These are phyloP conservation scores for Ceratina calcarata DNA, from an alignment of 1,140 invertebrate genomes.

Conservation along the genomic window DNA sequence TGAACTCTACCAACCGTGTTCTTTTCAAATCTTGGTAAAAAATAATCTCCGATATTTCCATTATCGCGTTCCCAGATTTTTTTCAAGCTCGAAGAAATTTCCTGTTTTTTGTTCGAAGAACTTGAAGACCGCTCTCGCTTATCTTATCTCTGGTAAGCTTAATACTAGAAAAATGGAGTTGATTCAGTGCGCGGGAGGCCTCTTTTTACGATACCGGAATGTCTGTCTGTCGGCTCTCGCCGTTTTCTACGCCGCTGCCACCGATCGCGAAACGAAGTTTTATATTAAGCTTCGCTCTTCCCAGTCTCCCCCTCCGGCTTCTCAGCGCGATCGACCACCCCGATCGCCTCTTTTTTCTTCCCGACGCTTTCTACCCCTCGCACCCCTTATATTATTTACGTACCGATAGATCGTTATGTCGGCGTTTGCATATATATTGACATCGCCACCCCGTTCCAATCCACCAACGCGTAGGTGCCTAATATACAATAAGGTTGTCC, in stretches of 20 bases:
- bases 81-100: slow-evolving; percentile 10
- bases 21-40: too few species aligned
- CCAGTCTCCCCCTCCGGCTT: slow-evolving; percentile 5
- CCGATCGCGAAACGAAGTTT: slow-evolving; percentile 81
- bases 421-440: slow-evolving; percentile 80
- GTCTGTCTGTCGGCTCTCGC: slow-evolving; percentile 72
- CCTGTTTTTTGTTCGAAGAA: slow-evolving; percentile 1
- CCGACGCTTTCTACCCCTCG: slow-evolving; percentile 40
- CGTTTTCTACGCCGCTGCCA: slow-evolving; percentile 67
- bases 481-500: slow-evolving; percentile 39
- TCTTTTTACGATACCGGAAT: slow-evolving; percentile 67
- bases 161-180: slow-evolving; percentile 58
- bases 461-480: slow-evolving; percentile 16
- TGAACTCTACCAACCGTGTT: not conserved
- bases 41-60: too few species aligned
- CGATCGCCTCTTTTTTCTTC: slow-evolving; percentile 29
- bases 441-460: slow-evolving; percentile 64
- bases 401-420: slow-evolving; percentile 80
- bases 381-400: slow-evolving; percentile 74
- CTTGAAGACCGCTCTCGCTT: slow-evolving; percentile 31
- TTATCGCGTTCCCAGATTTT: not conserved
- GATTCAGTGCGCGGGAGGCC: slow-evolving; percentile 27
- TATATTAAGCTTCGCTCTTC: slow-evolving; percentile 76
- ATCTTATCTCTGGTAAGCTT: slow-evolving; percentile 51
- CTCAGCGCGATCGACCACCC: slow-evolving; percentile 6